These are phyloP conservation scores for Axis porcinus DNA, from an alignment of 2,113 vertebrate species.

Conservation along the genomic window DNA sequence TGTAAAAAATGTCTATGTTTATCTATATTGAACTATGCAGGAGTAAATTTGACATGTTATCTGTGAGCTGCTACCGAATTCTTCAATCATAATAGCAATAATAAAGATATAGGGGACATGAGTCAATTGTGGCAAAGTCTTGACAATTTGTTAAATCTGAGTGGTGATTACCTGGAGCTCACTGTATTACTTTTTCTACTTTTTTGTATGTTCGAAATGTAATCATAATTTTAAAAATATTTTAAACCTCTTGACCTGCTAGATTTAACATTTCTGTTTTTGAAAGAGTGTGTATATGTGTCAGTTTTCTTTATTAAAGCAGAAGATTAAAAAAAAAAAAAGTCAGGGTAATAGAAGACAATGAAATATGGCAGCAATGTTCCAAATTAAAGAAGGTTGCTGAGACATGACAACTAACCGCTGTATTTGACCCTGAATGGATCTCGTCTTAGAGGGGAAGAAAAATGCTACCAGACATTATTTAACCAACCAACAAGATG, in stretches of 20 bases:
- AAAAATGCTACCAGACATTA: not conserved
- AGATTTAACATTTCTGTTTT: not conserved
- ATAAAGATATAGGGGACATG: not conserved
- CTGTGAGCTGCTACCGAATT: not conserved
- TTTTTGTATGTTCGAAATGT: not conserved
- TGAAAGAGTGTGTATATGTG: not conserved
- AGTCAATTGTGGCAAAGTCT: not conserved
- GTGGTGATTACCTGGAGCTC: not conserved
- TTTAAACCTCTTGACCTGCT: not conserved
- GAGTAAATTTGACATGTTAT: not conserved
- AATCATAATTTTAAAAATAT: not conserved
- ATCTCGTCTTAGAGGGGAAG: not conserved
- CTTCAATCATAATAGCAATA: not conserved
- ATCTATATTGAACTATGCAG: not conserved
- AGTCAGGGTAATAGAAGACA: not conserved
- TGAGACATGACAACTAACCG: not conserved
- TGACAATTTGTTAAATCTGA: not conserved
- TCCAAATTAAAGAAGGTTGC: not conserved
- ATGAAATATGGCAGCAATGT: not conserved
- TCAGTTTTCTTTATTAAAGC: not conserved
- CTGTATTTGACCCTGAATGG: not conserved
- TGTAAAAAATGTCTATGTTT: not conserved
- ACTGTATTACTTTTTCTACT: not conserved
- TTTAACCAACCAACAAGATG: not conserved
- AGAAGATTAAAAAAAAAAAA: not conserved